These are phyloP conservation scores for Pentalonia nigronervosa DNA, from an alignment of 1,140 invertebrate species.

Conservation along the genomic window DNA sequence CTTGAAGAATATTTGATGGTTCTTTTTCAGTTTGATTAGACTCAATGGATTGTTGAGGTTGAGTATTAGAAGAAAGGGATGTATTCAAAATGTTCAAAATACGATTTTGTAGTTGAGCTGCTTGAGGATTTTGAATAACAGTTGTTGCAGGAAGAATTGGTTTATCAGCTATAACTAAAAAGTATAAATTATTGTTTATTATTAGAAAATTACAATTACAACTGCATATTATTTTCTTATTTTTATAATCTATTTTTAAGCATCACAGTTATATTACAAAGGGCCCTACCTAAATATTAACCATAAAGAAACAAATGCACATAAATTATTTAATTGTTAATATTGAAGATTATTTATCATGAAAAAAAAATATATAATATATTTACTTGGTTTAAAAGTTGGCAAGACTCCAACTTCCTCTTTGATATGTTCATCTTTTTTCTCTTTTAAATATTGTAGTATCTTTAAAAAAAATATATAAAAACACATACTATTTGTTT, in stretches of 20 bases:
- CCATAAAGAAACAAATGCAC: no score
- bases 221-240: background rate
- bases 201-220: background rate
- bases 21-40: constrained; percentile 60
- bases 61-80: constrained; percentile 60
- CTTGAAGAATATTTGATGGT: constrained; percentile 68
- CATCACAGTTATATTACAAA: no score
- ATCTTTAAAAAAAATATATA: constrained; percentile 28
- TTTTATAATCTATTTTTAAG: no score
- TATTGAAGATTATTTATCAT: background rate
- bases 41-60: constrained; percentile 57
- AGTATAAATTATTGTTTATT: background rate
- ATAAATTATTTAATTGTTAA: background rate
- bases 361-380: background rate
- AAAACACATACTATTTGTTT: background rate
- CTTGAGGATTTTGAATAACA: constrained; percentile 66
- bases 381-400: constrained; percentile 37
- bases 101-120: constrained; percentile 81
- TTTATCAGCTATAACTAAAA: constrained; percentile 29
- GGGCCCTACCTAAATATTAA: no score
- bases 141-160: constrained; percentile 62
- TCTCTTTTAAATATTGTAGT: constrained; percentile 51
- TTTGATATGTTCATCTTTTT: constrained; percentile 55
- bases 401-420: constrained; percentile 39
- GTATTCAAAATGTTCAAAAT: constrained; percentile 85